Evolutionary conservation across 2,113 vertebrate genomes (phyloP).

Genomic region (Bos javanicus): DNA sequence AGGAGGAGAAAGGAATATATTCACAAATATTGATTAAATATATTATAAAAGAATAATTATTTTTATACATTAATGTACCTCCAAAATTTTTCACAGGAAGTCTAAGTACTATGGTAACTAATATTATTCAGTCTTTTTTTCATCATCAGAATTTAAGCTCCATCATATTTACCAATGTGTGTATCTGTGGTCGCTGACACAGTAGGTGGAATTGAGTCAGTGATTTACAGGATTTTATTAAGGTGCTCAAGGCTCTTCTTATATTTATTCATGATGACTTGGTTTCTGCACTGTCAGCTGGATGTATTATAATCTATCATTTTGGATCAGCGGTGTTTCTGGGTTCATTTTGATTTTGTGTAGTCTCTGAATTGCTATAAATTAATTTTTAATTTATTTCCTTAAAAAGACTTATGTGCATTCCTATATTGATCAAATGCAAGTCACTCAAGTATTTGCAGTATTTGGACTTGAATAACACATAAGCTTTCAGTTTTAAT

Average conservation of each 20-base stretch:
- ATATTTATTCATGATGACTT: constrained; percentile 29
- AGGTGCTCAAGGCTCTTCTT: constrained; percentile 3
- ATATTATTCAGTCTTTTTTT: background rate
- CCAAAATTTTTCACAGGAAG: background rate
- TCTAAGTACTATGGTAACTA: background rate
- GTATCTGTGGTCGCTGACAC: background rate
- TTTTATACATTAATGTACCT: background rate
- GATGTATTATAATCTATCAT: constrained; percentile 35
- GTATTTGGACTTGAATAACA: background rate
- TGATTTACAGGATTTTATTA: constrained; percentile 35
- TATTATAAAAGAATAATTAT: background rate
- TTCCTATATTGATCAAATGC: background rate
- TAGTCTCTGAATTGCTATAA: constrained; percentile 4
- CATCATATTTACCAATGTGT: background rate
- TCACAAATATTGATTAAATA: background rate
- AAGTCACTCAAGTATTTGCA: background rate
- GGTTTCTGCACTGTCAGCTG: constrained; percentile 27
- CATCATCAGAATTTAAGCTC: background rate
- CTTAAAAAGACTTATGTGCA: background rate
- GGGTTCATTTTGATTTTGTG: constrained; percentile 5
- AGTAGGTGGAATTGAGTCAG: background rate
- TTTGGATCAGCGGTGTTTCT: background rate
- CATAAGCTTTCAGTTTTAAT: background rate
- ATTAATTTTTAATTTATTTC: constrained; percentile 43
- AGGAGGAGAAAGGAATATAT: background rate